phyloP scores from a whole-genome alignment of 2,888 invertebrate species.

The Drosophila nigritarsus region DNA sequence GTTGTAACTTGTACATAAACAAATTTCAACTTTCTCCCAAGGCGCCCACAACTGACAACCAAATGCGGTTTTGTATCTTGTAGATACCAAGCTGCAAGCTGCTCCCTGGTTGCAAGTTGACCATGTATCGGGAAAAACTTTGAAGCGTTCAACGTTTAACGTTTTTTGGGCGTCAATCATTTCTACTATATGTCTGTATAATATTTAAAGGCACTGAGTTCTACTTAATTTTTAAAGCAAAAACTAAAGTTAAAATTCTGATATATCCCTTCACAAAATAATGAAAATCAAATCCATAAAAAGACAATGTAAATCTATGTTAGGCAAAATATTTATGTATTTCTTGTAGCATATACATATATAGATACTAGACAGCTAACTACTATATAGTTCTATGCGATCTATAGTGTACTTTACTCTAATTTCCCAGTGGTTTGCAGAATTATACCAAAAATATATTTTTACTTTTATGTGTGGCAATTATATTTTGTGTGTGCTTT shows the following conservation, averaged over 20 bases:
- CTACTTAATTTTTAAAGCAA: slow-evolving; percentile 82
- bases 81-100: slow-evolving; percentile 18
- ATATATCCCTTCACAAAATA: slow-evolving; percentile 43
- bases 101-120: slow-evolving; percentile 30
- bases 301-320: slow-evolving; percentile 67
- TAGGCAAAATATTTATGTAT: slow-evolving; percentile 72
- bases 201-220: slow-evolving; percentile 84
- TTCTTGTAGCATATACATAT: slow-evolving; percentile 48
- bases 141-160: slow-evolving; percentile 62
- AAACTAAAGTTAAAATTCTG: slow-evolving; percentile 38
- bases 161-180: slow-evolving; percentile 33
- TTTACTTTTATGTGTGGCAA: slow-evolving; percentile 82
- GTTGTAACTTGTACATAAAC: slow-evolving; percentile 76
- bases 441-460: slow-evolving; percentile 81
- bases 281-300: slow-evolving; percentile 28
- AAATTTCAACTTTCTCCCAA: slow-evolving; percentile 60
- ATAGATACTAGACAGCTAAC: slow-evolving; percentile 39
- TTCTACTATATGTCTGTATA: slow-evolving; percentile 63
- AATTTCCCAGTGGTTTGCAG: slow-evolving; percentile 76
- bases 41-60: slow-evolving; percentile 41
- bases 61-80: slow-evolving; percentile 29
- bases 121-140: slow-evolving; percentile 32
- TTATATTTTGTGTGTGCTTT: slow-evolving; percentile 77
- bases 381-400: slow-evolving; percentile 46
- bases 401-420: slow-evolving; percentile 65